Conservation (phyloP, 2,888 invertebrate species). For the Caenorhabditis panamensis region DNA sequence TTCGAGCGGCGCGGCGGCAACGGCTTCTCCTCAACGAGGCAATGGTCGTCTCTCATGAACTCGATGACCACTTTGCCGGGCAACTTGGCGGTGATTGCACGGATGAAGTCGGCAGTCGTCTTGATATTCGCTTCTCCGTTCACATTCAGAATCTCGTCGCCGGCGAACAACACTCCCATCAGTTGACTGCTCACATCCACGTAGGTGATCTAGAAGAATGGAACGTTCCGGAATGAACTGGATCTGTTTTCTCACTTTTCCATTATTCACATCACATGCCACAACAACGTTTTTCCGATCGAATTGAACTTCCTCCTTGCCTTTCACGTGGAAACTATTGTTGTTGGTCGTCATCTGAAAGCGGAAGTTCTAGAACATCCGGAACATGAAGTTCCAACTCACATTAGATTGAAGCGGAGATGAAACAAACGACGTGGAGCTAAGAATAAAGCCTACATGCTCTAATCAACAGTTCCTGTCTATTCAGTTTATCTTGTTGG, state of each 20-base stretch:
- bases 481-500: not conserved
- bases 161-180: constrained; percentile 57
- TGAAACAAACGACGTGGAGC: not conserved
- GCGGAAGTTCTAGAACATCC: not conserved
- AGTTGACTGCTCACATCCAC: constrained; percentile 59
- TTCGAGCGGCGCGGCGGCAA: constrained; percentile 65
- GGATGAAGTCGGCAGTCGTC: constrained; percentile 63
- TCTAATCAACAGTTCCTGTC: not conserved
- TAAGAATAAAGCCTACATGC: constrained; percentile 15
- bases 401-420: constrained; percentile 12
- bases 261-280: constrained; percentile 58
- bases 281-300: constrained; percentile 57
- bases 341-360: constrained; percentile 51
- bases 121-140: constrained; percentile 59
- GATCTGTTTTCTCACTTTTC: constrained; percentile 32
- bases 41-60: constrained; percentile 70
- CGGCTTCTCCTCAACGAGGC: constrained; percentile 61
- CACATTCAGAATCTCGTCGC: constrained; percentile 54
- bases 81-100: constrained; percentile 42
- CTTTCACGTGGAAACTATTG: constrained; percentile 58
- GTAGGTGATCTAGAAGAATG: constrained; percentile 55
- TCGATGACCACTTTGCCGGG: constrained; percentile 67
- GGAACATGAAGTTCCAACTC: not conserved
- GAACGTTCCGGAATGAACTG: not conserved
- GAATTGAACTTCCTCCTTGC: constrained; percentile 54